These are phyloP conservation scores for Callopanchax toddi DNA, from an alignment of 2,113 vertebrate species.

Conservation along the genomic window DNA sequence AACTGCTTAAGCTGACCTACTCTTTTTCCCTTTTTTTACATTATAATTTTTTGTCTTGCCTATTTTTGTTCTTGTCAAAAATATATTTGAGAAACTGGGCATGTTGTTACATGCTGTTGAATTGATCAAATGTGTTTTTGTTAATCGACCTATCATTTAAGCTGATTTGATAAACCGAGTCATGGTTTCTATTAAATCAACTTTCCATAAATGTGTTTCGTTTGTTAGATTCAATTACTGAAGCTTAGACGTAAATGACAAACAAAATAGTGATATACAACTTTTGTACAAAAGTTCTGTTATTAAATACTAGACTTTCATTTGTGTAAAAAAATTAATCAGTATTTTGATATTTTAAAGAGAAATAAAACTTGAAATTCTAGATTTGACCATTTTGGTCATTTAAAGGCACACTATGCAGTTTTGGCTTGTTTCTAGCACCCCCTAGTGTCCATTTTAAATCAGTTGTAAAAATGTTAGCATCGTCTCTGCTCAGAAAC, in stretches of 20 bases:
- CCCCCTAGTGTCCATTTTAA: too few relatives aligned
- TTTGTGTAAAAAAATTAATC: too few relatives aligned
- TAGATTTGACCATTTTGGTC: too few relatives aligned
- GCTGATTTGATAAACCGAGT: constrained; percentile 38
- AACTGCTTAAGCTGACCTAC: constrained; percentile 34
- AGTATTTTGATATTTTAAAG: too few relatives aligned
- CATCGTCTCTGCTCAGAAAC: too few relatives aligned
- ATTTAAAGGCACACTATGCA: too few relatives aligned
- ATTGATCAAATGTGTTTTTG: constrained; percentile 43
- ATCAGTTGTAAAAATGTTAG: too few relatives aligned
- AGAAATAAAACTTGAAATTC: too few relatives aligned
- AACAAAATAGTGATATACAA: too few relatives aligned
- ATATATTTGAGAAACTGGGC: constrained; percentile 22
- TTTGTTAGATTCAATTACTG: neutral
- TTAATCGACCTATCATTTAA: constrained; percentile 35
- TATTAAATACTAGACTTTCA: neutral
- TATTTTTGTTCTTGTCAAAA: constrained; percentile 43
- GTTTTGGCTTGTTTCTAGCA: too few relatives aligned
- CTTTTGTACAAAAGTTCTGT: neutral
- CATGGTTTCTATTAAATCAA: constrained; percentile 63
- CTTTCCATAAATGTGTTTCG: constrained; percentile 34
- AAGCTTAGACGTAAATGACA: too few relatives aligned
- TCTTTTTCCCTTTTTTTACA: constrained; percentile 2
- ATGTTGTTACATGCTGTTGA: constrained; percentile 24
- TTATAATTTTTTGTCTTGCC: constrained; percentile 34